A percentile compares a stretch with the other conserved stretches of the same genome.
These are phyloP conservation scores for Prolemur simus DNA, from an alignment of 2,113 vertebrate genomes.

Conservation along the genomic window DNA sequence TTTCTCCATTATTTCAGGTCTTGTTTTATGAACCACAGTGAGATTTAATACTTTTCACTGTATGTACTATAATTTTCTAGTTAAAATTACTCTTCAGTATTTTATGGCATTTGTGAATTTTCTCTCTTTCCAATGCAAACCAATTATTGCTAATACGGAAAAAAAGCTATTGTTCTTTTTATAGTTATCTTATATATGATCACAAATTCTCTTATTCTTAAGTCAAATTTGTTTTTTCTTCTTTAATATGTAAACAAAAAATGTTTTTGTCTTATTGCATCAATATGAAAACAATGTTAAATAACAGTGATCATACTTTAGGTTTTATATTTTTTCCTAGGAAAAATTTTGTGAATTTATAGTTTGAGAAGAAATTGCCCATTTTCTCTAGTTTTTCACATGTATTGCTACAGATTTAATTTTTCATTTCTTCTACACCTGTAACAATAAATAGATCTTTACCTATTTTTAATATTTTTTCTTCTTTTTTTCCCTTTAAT, in stretches of 20 bases:
- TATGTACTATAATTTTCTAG: background rate
- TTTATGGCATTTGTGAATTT: background rate
- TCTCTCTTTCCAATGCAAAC: background rate
- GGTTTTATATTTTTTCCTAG: slow-evolving; percentile 10
- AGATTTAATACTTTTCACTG: slow-evolving; percentile 15
- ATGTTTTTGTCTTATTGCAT: background rate
- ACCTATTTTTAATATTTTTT: background rate
- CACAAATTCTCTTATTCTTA: background rate
- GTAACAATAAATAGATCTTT: background rate
- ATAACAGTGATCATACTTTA: background rate
- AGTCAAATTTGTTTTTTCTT: background rate
- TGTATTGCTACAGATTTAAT: background rate
- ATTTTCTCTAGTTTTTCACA: slow-evolving; percentile 18
- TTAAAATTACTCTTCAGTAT: slow-evolving; percentile 1
- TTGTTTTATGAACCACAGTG: slow-evolving; percentile 9
- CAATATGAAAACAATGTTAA: slow-evolving; percentile 40
- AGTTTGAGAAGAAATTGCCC: background rate
- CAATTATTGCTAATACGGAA: background rate
- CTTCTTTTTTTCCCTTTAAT: background rate
- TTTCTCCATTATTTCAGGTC: background rate
- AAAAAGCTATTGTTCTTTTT: background rate
- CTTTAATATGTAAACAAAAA: slow-evolving; percentile 28
- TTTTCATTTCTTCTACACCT: background rate
- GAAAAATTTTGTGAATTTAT: background rate
- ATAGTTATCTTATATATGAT: slow-evolving; percentile 7